phyloP scores from a whole-genome alignment of 2,113 vertebrate genomes.

The Ictalurus furcatus region DNA sequence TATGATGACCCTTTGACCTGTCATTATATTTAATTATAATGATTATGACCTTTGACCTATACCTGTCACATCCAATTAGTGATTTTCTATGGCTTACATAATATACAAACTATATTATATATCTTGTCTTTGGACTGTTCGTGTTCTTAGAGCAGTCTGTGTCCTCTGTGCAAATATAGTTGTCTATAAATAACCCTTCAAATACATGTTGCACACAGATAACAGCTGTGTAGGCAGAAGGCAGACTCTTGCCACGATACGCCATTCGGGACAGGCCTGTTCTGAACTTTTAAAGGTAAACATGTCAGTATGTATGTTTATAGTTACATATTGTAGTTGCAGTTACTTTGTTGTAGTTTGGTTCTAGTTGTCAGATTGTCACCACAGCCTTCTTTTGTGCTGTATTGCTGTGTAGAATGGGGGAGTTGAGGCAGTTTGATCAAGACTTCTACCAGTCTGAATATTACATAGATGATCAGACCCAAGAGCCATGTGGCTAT shows the following conservation, averaged over 20 bases:
- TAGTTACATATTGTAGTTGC: background rate
- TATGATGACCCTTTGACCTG: too few relatives aligned
- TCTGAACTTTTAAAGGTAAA: conserved; percentile 36
- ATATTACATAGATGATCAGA: conserved; percentile 78
- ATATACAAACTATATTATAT: too few relatives aligned
- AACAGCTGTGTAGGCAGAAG: conserved; percentile 39
- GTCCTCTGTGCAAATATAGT: conserved; percentile 47
- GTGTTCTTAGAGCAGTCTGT: conserved; percentile 20
- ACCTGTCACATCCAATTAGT: too few relatives aligned
- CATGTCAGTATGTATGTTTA: background rate
- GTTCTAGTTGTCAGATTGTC: background rate
- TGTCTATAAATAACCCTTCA: conserved; percentile 45
- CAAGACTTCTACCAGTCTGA: conserved; percentile 85
- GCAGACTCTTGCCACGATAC: background rate
- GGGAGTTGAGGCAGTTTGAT: conserved; percentile 75
- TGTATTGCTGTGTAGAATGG: conserved; percentile 71
- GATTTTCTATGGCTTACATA: too few relatives aligned
- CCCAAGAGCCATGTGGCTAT: conserved; percentile 60
- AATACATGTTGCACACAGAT: conserved; percentile 26
- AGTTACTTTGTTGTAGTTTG: background rate
- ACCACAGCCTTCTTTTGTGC: background rate
- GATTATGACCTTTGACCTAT: too few relatives aligned
- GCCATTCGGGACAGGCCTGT: background rate
- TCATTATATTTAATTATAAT: too few relatives aligned
- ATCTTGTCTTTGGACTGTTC: background rate